A percentile compares a stretch with the other conserved stretches of the same genome.
Evolutionary conservation across 2,888 invertebrate genomes (phyloP).

Genomic region (Kuschelorhynchus macadamiae): DNA sequence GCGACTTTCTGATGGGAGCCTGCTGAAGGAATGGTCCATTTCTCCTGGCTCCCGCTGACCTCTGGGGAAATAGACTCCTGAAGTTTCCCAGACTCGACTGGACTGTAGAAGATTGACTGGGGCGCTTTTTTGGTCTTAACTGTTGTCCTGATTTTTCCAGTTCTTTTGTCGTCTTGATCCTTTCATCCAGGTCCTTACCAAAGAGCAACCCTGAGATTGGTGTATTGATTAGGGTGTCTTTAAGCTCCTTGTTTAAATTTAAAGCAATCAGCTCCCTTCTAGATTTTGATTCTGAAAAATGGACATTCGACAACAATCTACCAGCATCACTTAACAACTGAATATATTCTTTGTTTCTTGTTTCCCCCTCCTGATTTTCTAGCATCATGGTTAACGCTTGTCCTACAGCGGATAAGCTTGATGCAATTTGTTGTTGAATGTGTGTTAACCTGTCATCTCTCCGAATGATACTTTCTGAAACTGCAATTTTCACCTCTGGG

Average conservation of each 20-base stretch:
- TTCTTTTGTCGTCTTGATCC: slow-evolving; percentile 7
- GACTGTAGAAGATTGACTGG: too few relatives aligned
- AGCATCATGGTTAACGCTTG: too few relatives aligned
- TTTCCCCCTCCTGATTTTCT: too few relatives aligned
- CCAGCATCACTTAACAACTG: slow-evolving; percentile 3
- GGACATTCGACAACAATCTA: slow-evolving; percentile 19
- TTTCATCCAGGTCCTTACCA: slow-evolving; percentile 7
- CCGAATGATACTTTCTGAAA: too few relatives aligned
- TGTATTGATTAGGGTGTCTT: background rate
- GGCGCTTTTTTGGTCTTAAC: background rate
- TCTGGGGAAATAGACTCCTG: slow-evolving; percentile 15
- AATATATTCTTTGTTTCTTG: slow-evolving; percentile 2
- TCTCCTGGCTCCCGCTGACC: slow-evolving; percentile 8
- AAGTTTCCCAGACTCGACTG: background rate
- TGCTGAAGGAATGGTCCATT: background rate
- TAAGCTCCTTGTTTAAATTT: slow-evolving; percentile 8
- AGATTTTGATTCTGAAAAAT: slow-evolving; percentile 14
- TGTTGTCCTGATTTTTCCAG: slow-evolving; percentile 15
- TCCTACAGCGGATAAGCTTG: too few relatives aligned
- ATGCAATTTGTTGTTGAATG: too few relatives aligned
- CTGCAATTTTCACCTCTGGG: background rate
- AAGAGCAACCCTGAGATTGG: background rate
- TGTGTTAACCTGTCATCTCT: too few relatives aligned
- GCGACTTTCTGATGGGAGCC: background rate
- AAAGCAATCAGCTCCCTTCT: background rate